Evolutionary conservation across 2,113 vertebrate genomes (phyloP), one percentile per base, ranked within the genome.

Genomic region (Ceratotherium simum): DNA sequence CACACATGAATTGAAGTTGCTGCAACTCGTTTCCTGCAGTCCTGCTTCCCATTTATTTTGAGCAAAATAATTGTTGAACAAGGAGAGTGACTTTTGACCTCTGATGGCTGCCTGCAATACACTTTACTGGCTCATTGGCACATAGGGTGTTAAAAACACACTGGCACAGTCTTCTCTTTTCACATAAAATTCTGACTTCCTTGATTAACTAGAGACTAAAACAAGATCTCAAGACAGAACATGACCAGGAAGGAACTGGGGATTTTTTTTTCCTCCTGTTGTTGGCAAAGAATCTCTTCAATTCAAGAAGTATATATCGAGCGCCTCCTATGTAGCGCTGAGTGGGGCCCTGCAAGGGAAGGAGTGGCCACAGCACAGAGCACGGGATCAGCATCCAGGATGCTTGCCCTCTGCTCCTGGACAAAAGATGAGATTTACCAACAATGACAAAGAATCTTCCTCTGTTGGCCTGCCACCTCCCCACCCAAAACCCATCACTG

Each of bases 1-100:
- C 93, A 86, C 93, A 96, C 91, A 70, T 23, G 56, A 85, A 39
- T 36, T 42, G 69, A 93, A 62, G 86, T 83, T 48, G 82, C 93
- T 90, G 72, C 76, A 70, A 82, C 81, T 96, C 62, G 86, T 95
- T 97, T 97, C 97, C 97, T 95, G 93, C 91, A 65, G 25, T 42
- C 29, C 64, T 46, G 36, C 51, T 72, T 33, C 51, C 70, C 69
- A 65, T 73, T 81, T 90, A 85, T 92, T 93, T 97, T 94, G 65
- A 95, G 36, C 62, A 96, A 93, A 91, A 95, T 85, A 72, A 60
- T 58, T 23, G 95, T 46, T 51, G 67, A 76, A 27, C 1, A 0
- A 7, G 11, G 58, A 39, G 81, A 27, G 27, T 95, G 97, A 92
- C 96, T 73, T 96, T 93, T 91, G 93, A 90, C 96, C 88, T 85